A percentile compares a stretch with the other conserved stretches of the same genome.
Conservation (phyloP, 1,140 invertebrate species). For the Manduca sexta region DNA sequence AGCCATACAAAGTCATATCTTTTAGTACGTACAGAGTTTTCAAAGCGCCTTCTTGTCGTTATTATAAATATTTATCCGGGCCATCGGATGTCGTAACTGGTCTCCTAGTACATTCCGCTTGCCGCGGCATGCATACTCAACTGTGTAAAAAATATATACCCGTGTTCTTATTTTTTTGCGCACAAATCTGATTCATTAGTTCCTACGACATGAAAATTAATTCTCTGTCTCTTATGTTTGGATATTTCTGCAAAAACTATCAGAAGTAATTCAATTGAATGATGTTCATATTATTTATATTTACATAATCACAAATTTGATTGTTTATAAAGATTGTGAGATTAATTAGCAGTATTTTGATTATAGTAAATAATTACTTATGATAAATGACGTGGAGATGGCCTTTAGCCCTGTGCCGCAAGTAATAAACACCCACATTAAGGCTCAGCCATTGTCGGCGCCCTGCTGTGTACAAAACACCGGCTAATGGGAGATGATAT, state of each 20-base stretch:
- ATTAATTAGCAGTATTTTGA: too few species aligned
- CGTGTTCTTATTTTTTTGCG: too few species aligned
- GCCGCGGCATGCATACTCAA: neutral
- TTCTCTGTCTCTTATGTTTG: too few species aligned
- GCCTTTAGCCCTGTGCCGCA: conserved; percentile 5
- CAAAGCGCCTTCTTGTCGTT: conserved; percentile 3
- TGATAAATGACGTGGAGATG: too few species aligned
- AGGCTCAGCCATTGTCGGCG: conserved; percentile 4
- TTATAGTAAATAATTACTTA: too few species aligned
- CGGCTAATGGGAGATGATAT: conserved; percentile 14
- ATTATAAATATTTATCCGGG: conserved; percentile 4
- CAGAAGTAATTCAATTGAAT: too few species aligned
- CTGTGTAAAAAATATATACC: neutral
- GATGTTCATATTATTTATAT: too few species aligned
- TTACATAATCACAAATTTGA: neutral
- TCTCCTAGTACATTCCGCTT: neutral
- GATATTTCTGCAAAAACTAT: too few species aligned
- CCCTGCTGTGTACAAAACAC: conserved; percentile 8
- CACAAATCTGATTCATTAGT: too few species aligned
- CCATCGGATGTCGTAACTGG: neutral
- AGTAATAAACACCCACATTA: conserved; percentile 11
- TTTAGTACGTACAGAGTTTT: neutral
- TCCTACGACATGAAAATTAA: too few species aligned
- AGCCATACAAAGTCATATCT: conserved; percentile 1
- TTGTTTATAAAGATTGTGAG: neutral